Conservation (phyloP, 2,888 invertebrate genomes). For the Spodoptera littoralis region DNA sequence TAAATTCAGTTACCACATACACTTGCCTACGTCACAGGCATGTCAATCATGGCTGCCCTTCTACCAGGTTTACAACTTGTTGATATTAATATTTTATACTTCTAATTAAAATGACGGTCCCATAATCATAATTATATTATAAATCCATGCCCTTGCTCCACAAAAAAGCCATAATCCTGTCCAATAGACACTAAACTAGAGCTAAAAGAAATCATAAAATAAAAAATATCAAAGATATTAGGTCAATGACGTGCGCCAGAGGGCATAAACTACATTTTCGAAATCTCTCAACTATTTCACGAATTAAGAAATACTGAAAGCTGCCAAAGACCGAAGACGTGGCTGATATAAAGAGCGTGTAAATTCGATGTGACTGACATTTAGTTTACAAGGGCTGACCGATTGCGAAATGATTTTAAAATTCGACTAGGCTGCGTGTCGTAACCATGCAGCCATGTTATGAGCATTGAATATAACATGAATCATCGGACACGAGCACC, state of each 20-base stretch:
- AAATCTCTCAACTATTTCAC: conserved; percentile 68
- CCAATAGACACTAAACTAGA: conserved; percentile 40
- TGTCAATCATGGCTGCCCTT: conserved; percentile 11
- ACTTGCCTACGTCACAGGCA: conserved; percentile 25
- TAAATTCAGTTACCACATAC: conserved; percentile 22
- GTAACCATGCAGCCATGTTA: conserved; percentile 65
- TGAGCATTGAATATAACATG: conserved; percentile 62
- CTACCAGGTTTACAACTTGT: conserved; percentile 10
- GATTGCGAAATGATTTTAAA: conserved; percentile 72
- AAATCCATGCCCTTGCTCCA: conserved; percentile 56
- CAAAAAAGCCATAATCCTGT: conserved; percentile 51
- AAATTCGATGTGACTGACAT: conserved; percentile 69
- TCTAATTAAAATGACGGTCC: conserved; percentile 3
- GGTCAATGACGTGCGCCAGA: conserved; percentile 77
- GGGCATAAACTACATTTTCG: conserved; percentile 68
- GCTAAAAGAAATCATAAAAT: conserved; percentile 44
- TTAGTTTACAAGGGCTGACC: conserved; percentile 75
- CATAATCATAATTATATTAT: conserved; percentile 23
- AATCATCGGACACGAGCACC: conserved; percentile 57
- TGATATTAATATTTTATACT: conserved; percentile 12
- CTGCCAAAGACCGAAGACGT: conserved; percentile 73
- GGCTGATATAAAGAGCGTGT: conserved; percentile 69
- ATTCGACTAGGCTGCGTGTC: conserved; percentile 66
- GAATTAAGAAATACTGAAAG: conserved; percentile 70
- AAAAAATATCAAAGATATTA: conserved; percentile 66